phyloP scores from a whole-genome alignment of 1,140 invertebrate genomes.

The Ceratosolen fusciceps region DNA sequence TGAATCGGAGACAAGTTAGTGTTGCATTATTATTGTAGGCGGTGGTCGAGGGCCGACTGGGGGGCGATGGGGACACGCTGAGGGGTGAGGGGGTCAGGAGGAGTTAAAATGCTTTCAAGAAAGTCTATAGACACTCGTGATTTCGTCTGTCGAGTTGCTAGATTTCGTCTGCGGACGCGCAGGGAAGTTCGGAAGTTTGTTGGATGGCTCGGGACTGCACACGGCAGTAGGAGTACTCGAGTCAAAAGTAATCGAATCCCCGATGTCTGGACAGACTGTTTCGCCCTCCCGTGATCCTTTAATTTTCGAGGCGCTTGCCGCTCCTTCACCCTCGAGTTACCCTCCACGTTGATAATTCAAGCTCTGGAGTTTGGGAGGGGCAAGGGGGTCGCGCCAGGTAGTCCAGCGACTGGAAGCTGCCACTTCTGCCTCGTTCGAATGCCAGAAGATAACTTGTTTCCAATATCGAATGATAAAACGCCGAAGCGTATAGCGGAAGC shows the following conservation, averaged over 20 bases:
- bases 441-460: no score
- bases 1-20: slow-evolving; percentile 10
- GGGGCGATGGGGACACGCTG: no score
- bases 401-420: no score
- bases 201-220: background rate
- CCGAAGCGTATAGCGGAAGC: no score
- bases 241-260: slow-evolving; percentile 31
- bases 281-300: background rate
- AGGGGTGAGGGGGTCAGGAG: no score
- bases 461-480: no score
- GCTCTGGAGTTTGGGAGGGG: no score
- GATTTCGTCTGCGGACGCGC: background rate
- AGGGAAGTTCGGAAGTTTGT: slow-evolving; percentile 18
- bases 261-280: background rate
- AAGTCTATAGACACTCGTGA: slow-evolving; percentile 18
- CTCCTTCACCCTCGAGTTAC: background rate
- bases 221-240: background rate
- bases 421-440: no score
- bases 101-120: slow-evolving; percentile 34
- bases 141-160: background rate
- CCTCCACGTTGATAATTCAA: slow-evolving; percentile 31
- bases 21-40: no score
- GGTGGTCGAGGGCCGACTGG: no score
- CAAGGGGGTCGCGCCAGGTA: no score
- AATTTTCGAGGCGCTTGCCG: background rate